These are phyloP conservation scores for Zaprionus nigranus DNA, from an alignment of 1,140 invertebrate species.

Conservation along the genomic window DNA sequence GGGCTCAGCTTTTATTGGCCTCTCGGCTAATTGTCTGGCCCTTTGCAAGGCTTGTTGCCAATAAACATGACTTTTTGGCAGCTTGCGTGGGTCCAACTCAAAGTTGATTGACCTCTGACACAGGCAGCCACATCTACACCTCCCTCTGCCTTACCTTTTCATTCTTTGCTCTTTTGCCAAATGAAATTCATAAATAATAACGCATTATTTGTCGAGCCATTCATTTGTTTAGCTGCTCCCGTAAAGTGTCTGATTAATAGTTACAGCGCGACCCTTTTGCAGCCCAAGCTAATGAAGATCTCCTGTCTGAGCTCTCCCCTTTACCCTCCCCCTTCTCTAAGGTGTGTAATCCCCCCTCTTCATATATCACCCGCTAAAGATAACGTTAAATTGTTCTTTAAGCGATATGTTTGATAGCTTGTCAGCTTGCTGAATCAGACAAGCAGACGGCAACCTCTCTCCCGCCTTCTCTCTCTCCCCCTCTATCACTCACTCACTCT, in stretches of 20 bases:
- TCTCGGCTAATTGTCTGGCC: conserved; percentile 1
- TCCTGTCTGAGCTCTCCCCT: too few relatives aligned
- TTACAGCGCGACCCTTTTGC: neutral
- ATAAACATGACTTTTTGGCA: conserved; percentile 48
- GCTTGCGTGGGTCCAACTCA: conserved; percentile 29
- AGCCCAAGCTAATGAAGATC: neutral
- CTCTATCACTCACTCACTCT: neutral
- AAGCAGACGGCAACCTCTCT: neutral
- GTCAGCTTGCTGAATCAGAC: conserved; percentile 12
- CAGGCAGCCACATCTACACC: neutral
- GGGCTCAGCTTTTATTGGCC: neutral
- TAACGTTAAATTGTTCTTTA: conserved; percentile 6
- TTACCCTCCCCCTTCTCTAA: neutral
- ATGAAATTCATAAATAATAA: conserved; percentile 78
- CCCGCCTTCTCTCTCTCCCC: too few relatives aligned
- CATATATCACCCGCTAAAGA: neutral
- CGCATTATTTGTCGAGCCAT: conserved; percentile 60
- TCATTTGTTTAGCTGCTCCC: conserved; percentile 49
- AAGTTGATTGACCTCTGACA: conserved; percentile 63
- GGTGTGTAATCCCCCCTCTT: neutral
- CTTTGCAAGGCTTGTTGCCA: neutral
- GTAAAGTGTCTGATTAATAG: conserved; percentile 71
- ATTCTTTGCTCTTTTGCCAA: conserved; percentile 22
- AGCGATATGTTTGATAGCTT: conserved; percentile 8
- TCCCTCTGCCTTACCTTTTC: neutral